Evolutionary conservation across 2,113 vertebrate genomes (phyloP).

Genomic region (Neoarius graeffei): DNA sequence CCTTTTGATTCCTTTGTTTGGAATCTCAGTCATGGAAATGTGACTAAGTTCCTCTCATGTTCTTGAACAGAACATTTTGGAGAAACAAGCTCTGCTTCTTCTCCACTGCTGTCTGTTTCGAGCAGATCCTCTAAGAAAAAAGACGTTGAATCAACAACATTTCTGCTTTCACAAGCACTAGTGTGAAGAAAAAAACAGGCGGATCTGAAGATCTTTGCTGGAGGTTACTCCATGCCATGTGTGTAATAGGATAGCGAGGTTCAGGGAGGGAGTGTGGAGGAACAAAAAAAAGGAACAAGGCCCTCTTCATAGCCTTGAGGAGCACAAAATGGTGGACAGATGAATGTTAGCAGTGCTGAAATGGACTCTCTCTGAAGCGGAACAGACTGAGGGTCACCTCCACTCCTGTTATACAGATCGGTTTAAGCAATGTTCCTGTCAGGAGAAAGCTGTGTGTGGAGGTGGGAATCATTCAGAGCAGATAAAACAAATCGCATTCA

Average conservation of each 20-base stretch:
- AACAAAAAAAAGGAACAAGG: constrained; percentile 32
- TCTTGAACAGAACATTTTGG: neutral
- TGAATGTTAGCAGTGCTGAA: constrained; percentile 71
- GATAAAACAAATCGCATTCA: constrained; percentile 2
- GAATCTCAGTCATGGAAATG: neutral
- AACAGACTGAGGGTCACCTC: constrained; percentile 59
- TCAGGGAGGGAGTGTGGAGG: constrained; percentile 56
- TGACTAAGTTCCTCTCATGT: constrained; percentile 16
- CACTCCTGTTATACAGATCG: constrained; percentile 1
- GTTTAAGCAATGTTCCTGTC: constrained; percentile 17
- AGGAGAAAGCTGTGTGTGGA: neutral
- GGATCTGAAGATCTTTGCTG: constrained; percentile 65
- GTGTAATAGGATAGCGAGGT: constrained; percentile 72
- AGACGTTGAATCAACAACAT: constrained; percentile 56
- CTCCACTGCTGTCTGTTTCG: neutral
- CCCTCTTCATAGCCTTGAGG: constrained; percentile 68
- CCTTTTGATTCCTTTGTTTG: neutral
- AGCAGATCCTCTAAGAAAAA: constrained; percentile 23
- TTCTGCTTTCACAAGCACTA: constrained; percentile 68
- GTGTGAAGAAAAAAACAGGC: constrained; percentile 60
- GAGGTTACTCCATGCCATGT: constrained; percentile 76
- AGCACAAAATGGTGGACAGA: constrained; percentile 78
- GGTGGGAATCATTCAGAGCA: neutral
- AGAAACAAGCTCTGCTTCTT: constrained; percentile 2
- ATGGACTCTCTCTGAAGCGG: constrained; percentile 89